A percentile compares a stretch with the other conserved stretches of the same genome.
phyloP scores from a whole-genome alignment of 2,113 vertebrate species.

The Oryctolagus cuniculus region mOryCun1.1 NC_091436.1:134721501-134722000 shows the following conservation, averaged over 20 bases:
- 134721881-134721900: too few species aligned
- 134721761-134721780: background rate
- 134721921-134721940: too few species aligned
- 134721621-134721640: background rate
- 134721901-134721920: too few species aligned
- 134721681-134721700: background rate
- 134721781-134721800: background rate
- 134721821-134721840: too few species aligned
- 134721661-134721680: background rate
- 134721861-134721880: too few species aligned
- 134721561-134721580: conserved; percentile 39
- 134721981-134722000: too few species aligned
- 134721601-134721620: conserved; percentile 1
- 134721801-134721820: too few species aligned
- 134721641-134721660: background rate
- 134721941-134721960: too few species aligned
- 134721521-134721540: background rate
- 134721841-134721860: too few species aligned
- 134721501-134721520: background rate
- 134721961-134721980: too few species aligned
- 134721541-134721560: background rate
- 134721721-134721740: conserved; percentile 29
- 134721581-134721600: conserved; percentile 8
- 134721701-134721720: conserved; percentile 10
- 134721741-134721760: background rate